Evolutionary conservation across 1,140 invertebrate genomes (phyloP), one percentile per base, ranked within the genome.

Genomic region (Cotesia chilonis): DNA sequence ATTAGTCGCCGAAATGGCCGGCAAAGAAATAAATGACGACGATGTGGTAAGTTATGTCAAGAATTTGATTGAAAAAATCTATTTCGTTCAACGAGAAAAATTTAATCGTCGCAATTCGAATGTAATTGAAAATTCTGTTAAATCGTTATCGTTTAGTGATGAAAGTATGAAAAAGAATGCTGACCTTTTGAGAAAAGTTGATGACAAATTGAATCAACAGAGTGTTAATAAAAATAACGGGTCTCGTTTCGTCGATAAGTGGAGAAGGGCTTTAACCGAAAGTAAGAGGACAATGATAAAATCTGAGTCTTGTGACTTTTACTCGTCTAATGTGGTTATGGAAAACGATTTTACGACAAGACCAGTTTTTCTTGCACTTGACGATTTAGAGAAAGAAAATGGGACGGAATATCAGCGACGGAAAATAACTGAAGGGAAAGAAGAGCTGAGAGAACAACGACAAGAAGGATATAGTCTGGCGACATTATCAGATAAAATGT

Each of bases 51-150:
- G 72, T 38, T 83, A 83, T 63, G 76, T 82, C 57, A 68, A 65
- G 35, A 74, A 82, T 59, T 74, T 83, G 17, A 78, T 81, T 68
- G 63, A 75, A 14, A 72, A 77, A 47, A 63, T 83, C 36, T 59
- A 57, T 12, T 37, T 9, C 37, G 63, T 71, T n/a, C 70, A 79
- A 9, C 67, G 70, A 20, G 70, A 66, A 59, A 60, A 57, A 28
- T 3, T 17, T 63, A 35, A 17, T 36, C 38, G 17, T 5, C 14
- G 12, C 12, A 10, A 36, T 12, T 37, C 7, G 12, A 47, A 37
- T 51, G 20, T 5, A 38, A 47, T 14, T 28, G 57, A 57, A 47
- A 14, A 57, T 57, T 17, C n/a, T 47, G 10, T 47, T 47, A 47
- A 7, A 10, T 10, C 41, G 10, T 47, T 10, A 28, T 28, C 28